Evolutionary conservation across 2,113 vertebrate genomes (phyloP), one percentile per base, ranked within the genome.

Genomic region (Puffinus mauretanicus): DNA sequence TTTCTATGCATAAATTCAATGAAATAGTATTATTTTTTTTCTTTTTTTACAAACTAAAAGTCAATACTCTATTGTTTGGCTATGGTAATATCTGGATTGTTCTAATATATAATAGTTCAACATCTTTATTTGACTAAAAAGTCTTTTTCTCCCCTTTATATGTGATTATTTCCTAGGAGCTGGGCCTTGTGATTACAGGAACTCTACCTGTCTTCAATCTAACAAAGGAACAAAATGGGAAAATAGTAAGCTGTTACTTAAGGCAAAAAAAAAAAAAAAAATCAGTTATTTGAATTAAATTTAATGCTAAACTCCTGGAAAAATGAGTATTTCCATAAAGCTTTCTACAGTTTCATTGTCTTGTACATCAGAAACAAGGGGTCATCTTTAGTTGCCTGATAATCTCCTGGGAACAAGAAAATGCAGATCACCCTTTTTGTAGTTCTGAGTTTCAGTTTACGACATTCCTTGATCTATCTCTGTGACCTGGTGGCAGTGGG

Each of bases 131-230:
- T 60, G 76, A 54, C 60, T 95, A 42, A 88, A 78, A 79, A n/a
- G 10, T 19, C 1, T 62, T 84, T 83, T 86, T 78, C 34, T 79
- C 7, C 7, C 6, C 17, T 46, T n/a, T 95, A 14, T 78, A 17
- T 90, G 55, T 96, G 20, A 26, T 86, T 92, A 38, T 93, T 85
- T 91, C 82, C 49, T 97, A 99, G 99, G 99, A 99, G 93, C 97
- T 99, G 87, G 99, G 99, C 69, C 98, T 99, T 93, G 99, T 99
- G 94, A 99, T 99, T 93, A 99, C 99, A 22, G 99, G 99, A 91
- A 99, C 99, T 4, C 97, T 99, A 57, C 99, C 99, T 15, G 99
- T 99, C 92, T 99, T 99, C 97, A 99, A 99, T 92, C 98, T 98
- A 95, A 99, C 99, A 26, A 98, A 94, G 77, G 98, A 97, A 92